A percentile compares a stretch with the other conserved stretches of the same genome.
Evolutionary conservation across 2,888 invertebrate genomes (phyloP).

Genomic region (Melanophora roralis): DNA sequence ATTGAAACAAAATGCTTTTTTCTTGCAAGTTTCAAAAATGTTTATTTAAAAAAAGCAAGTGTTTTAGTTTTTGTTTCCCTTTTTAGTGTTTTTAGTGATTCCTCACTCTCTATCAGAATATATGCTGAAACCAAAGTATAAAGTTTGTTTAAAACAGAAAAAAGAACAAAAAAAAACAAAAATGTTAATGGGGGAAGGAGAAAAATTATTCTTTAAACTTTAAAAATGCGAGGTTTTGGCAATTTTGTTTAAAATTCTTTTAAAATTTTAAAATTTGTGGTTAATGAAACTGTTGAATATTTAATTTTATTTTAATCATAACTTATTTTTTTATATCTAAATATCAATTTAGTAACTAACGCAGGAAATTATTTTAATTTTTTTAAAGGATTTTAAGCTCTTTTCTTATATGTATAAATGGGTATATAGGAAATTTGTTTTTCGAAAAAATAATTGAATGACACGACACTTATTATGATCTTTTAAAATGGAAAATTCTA

Average conservation of each 20-base stretch:
- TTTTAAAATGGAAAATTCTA: too few species aligned
- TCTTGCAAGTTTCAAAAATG: slow-evolving; percentile 12
- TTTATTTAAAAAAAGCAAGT: background rate
- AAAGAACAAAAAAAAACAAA: slow-evolving; percentile 1
- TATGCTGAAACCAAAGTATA: slow-evolving; percentile 17
- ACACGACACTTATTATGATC: too few species aligned
- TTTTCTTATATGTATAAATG: too few species aligned
- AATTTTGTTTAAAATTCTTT: too few species aligned
- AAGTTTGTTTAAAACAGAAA: slow-evolving; percentile 6
- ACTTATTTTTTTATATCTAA: background rate
- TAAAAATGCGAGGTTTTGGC: slow-evolving; percentile 4
- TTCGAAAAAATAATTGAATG: background rate
- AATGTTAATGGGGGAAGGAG: background rate
- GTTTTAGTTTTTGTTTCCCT: background rate
- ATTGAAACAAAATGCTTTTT: slow-evolving; percentile 21
- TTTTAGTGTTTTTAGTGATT: too few species aligned
- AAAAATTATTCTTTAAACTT: slow-evolving; percentile 18
- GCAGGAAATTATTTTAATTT: too few species aligned
- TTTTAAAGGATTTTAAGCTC: too few species aligned
- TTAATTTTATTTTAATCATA: background rate
- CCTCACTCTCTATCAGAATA: background rate
- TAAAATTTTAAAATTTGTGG: background rate
- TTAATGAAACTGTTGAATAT: slow-evolving; percentile 1
- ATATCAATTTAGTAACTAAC: too few species aligned
- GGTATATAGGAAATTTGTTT: background rate